Percentiles rank a stretch among this genome's conserved stretches.
phyloP scores from a whole-genome alignment of 2,797 vertebrate genomes.

The Adrianichthys oophorus region DNA sequence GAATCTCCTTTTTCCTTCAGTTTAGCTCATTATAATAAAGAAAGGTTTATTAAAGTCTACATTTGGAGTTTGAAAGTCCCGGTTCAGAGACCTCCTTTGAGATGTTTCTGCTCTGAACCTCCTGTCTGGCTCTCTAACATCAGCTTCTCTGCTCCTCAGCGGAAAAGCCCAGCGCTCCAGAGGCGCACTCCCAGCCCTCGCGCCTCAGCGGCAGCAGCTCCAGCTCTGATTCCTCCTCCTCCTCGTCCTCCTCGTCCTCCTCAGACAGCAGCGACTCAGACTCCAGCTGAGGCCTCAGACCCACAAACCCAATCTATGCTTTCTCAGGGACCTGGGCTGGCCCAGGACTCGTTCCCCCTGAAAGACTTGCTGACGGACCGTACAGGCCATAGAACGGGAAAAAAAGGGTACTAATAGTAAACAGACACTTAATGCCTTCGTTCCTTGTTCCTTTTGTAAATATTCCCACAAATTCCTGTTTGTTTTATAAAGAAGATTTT shows the following conservation, averaged over 20 bases:
- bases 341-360: slow-evolving; percentile 57
- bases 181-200: slow-evolving; percentile 73
- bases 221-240: slow-evolving; percentile 88
- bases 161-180: slow-evolving; percentile 80
- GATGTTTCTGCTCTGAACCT: neutral
- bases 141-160: slow-evolving; percentile 56
- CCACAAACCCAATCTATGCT: slow-evolving; percentile 8
- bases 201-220: slow-evolving; percentile 93
- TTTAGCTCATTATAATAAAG: too few relatives aligned
- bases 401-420: slow-evolving; percentile 20
- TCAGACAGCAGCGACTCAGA: slow-evolving; percentile 93
- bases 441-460: slow-evolving; percentile 65
- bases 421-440: slow-evolving; percentile 68
- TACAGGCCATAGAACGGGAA: neutral
- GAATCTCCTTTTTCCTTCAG: too few relatives aligned
- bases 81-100: too few relatives aligned
- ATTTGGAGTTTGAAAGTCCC: too few relatives aligned
- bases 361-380: slow-evolving; percentile 20
- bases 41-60: too few relatives aligned
- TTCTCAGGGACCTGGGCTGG: slow-evolving; percentile 74
- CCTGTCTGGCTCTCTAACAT: neutral
- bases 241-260: slow-evolving; percentile 86
- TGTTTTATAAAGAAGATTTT: slow-evolving; percentile 86
- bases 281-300: slow-evolving; percentile 74
- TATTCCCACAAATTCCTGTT: slow-evolving; percentile 78